Percentiles rank a stretch among this genome's conserved stretches.
These are phyloP conservation scores for Acrocyrtus sp. DNA, from an alignment of 2,888 invertebrate species.

Conservation along the genomic window DNA sequence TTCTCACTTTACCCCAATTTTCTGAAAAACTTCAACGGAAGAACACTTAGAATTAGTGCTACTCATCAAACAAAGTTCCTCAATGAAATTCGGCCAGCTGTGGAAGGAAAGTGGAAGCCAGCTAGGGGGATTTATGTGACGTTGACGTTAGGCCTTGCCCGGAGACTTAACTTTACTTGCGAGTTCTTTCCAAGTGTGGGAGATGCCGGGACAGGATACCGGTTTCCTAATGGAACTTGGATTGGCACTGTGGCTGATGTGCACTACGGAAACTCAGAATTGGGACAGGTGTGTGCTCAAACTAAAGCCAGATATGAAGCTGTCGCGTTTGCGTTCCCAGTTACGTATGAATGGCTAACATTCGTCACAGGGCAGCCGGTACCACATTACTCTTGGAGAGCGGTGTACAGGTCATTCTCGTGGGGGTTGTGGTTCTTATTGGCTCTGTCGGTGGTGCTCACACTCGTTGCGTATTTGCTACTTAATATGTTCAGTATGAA, in stretches of 20 bases:
- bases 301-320: not conserved
- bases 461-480: too few species aligned
- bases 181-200: conserved; percentile 10
- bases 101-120: conserved; percentile 14
- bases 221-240: conserved; percentile 30
- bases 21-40: conserved; percentile 22
- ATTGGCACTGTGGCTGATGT: conserved; percentile 30
- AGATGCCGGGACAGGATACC: conserved; percentile 18
- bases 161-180: conserved; percentile 17
- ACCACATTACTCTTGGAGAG: not conserved
- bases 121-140: conserved; percentile 43
- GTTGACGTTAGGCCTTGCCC: conserved; percentile 20
- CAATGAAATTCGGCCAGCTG: conserved; percentile 14
- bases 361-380: conserved; percentile 3
- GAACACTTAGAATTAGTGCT: not conserved
- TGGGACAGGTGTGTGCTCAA: conserved; percentile 6
- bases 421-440: too few species aligned
- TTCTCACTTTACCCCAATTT: conserved; percentile 33
- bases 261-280: conserved; percentile 12
- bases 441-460: too few species aligned
- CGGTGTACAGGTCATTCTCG: conserved; percentile 13
- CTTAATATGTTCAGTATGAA: too few species aligned
- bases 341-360: conserved; percentile 12
- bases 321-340: conserved; percentile 21
- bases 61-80: conserved; percentile 28